Conservation (phyloP, 2,113 vertebrate species). For the Platanista minor region DNA sequence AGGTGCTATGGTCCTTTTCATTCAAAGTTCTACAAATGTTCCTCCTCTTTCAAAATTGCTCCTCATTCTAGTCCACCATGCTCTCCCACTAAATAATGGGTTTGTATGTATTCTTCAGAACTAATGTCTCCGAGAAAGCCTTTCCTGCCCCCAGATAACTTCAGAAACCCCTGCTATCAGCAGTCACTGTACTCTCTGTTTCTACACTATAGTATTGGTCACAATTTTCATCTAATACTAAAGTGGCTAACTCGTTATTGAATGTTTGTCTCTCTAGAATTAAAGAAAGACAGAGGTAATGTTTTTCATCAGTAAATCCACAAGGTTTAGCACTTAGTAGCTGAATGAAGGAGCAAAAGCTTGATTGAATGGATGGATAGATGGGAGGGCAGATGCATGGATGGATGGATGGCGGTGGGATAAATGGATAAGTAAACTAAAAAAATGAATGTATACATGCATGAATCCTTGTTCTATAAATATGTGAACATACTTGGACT, state of each 20-base stretch:
- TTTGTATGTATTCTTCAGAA: background rate
- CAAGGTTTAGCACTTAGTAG: background rate
- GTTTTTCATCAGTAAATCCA: background rate
- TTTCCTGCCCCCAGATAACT: background rate
- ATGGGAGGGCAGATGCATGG: background rate
- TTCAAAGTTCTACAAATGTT: background rate
- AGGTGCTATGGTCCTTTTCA: background rate
- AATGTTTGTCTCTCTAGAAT: background rate
- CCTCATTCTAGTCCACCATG: accelerated
- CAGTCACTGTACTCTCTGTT: background rate
- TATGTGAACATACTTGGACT: background rate
- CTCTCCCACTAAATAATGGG: background rate
- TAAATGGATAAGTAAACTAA: background rate
- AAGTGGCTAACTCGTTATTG: background rate
- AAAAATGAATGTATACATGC: background rate
- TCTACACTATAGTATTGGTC: background rate
- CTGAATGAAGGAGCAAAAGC: background rate
- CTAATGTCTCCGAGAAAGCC: background rate
- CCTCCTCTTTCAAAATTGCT: background rate
- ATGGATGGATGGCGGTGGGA: background rate
- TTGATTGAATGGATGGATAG: background rate
- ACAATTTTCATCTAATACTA: background rate
- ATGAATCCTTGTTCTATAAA: background rate
- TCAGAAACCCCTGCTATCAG: background rate
- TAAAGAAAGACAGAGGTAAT: background rate